Base-by-base conservation (phyloP, 2,113 vertebrate genomes). In the Pandion haliaetus region DNA sequence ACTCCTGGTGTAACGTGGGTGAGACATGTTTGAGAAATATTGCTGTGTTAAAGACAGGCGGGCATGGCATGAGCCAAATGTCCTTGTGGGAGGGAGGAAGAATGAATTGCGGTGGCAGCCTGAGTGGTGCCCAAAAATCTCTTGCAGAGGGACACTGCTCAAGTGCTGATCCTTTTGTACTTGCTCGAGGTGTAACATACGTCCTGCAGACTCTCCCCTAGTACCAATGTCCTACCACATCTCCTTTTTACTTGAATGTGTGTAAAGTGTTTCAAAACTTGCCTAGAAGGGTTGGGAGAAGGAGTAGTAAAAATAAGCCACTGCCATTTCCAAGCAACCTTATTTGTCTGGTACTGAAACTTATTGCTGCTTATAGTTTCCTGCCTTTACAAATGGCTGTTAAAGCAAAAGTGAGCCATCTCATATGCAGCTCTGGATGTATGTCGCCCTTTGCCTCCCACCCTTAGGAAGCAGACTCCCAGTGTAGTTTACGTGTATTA, bases 281-380 rank as follows among this genome's bases (percentile, higher is more conserved):
- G 5, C 32, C 42, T 14, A 0, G 25, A 38, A 65, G 44, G 7
- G 4, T 0, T 76, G 50, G 49, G 40, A 78, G 71, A 24, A 42
- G 47, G 8, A 11, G 29, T 19, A 32, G 29, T 71, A 20, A 86
- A 90, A 86, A 14, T 21, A 70, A 88, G 42, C 59, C 8, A 6
- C n/a, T 67, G 65, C 55, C 29, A 49, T 73, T 92, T 88, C 40
- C 59, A 67, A 66, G 54, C 72, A 83, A 2, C 34, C 17, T 40
- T 78, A 10, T 28, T 82, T 42, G 8, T 50, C 49, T 80, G 69
- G 26, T 72, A 8, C 34, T 47, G 89, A 45, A 81, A 55, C 17
- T n/a, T 28, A 7, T 0, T 49, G 36, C 36, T 79, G 54, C 54
- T 66, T 80, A 44, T 50, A 54, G 59, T 57, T 92, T 73, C 49